These are phyloP conservation scores for Tinamus major DNA, from an alignment of 2,797 vertebrate species.

Conservation along the genomic window DNA sequence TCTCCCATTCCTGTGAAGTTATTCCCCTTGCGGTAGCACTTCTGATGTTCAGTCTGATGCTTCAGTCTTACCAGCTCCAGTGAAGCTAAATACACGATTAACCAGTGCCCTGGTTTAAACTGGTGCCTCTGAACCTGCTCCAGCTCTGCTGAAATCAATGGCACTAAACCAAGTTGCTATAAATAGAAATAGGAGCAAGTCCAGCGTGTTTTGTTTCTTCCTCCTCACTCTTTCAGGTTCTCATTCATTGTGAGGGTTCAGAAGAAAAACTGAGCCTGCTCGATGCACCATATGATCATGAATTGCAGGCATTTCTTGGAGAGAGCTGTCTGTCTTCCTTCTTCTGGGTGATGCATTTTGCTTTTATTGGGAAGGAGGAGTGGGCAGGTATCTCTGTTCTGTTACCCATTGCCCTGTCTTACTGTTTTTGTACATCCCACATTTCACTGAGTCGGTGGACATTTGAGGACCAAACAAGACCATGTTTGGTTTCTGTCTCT, in stretches of 20 bases:
- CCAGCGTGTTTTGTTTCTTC: neutral
- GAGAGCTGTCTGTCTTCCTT: neutral
- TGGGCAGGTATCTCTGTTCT: neutral
- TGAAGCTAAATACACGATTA: neutral
- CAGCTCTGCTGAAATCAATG: neutral
- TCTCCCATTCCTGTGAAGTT: neutral
- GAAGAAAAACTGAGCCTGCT: neutral
- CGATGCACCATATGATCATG: fast-evolving
- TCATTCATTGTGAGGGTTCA: neutral
- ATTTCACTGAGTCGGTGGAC: neutral
- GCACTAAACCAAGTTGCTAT: neutral
- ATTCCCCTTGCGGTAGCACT: neutral
- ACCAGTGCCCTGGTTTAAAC: neutral
- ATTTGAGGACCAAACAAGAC: neutral
- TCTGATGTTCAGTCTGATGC: neutral
- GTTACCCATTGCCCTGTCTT: neutral
- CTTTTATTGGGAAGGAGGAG: neutral
- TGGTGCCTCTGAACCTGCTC: neutral
- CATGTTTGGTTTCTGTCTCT: neutral
- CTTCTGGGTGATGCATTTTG: neutral
- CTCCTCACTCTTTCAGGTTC: neutral
- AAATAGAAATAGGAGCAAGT: neutral
- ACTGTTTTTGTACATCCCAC: neutral
- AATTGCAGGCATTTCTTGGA: neutral
- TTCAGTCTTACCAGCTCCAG: neutral